These are phyloP conservation scores for Brienomyrus longianalis DNA, from an alignment of 2,113 vertebrate species.

Conservation along the genomic window DNA sequence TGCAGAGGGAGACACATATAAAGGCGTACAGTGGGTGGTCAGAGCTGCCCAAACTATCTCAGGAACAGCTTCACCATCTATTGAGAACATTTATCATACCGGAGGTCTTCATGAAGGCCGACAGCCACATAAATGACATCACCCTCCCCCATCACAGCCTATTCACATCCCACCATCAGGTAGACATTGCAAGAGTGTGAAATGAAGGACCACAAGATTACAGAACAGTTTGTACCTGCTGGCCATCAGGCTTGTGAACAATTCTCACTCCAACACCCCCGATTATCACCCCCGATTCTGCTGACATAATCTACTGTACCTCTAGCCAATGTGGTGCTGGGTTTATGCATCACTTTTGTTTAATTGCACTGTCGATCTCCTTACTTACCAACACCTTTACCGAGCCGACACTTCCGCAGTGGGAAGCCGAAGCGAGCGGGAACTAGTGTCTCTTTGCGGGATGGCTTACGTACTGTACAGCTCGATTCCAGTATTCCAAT, in stretches of 20 bases:
- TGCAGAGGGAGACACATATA: background rate
- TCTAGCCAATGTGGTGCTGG: too few relatives aligned
- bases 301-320: background rate
- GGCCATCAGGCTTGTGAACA: background rate
- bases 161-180: background rate
- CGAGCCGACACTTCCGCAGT: too few relatives aligned
- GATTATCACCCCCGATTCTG: background rate
- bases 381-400: background rate
- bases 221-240: background rate
- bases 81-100: background rate
- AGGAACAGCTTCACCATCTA: background rate
- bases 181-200: background rate
- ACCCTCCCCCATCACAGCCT: background rate
- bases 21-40: background rate
- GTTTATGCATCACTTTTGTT: background rate
- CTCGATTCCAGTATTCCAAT: background rate
- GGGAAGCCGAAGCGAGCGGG: background rate
- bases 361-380: background rate
- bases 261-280: background rate
- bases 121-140: background rate
- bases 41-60: background rate
- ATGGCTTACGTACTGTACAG: background rate
- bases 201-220: background rate
- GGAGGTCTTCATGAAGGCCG: background rate
- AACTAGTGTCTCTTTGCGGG: background rate